Percentiles rank a stretch among this genome's conserved stretches.
Conservation (phyloP, 2,797 vertebrate species). For the Malacoctenus gilli region DNA sequence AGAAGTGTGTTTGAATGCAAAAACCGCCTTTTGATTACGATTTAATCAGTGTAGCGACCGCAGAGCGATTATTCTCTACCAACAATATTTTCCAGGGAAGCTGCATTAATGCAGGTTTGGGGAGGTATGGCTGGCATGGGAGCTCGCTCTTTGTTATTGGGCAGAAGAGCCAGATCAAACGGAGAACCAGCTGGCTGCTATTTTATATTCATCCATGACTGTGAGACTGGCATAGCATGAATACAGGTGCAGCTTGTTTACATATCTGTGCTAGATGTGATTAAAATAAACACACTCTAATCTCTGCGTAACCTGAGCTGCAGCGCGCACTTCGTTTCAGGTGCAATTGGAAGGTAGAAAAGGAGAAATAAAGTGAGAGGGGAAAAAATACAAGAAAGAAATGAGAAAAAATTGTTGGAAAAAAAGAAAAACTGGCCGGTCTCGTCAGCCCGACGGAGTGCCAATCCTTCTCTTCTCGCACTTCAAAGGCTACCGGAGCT, state of each 20-base stretch:
- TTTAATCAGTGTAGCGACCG: constrained; percentile 30
- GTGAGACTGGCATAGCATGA: constrained; percentile 62
- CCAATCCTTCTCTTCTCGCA: constrained; percentile 63
- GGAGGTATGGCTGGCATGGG: constrained; percentile 44
- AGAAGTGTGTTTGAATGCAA: constrained; percentile 6
- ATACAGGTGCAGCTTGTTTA: constrained; percentile 77
- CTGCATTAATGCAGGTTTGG: constrained; percentile 51
- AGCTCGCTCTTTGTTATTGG: constrained; percentile 71
- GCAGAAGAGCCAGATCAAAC: constrained; percentile 72
- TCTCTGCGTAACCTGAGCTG: constrained; percentile 61
- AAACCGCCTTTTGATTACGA: constrained; percentile 16
- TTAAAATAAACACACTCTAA: constrained; percentile 64
- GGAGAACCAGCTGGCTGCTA: constrained; percentile 74
- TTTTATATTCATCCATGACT: constrained; percentile 72
- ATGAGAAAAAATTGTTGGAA: constrained; percentile 11
- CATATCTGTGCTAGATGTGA: constrained; percentile 65
- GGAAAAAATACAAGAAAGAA: constrained; percentile 15
- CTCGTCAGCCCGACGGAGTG: constrained; percentile 48
- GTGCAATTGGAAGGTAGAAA: constrained; percentile 15
- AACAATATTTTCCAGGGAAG: constrained; percentile 39
- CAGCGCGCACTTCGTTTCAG: constrained; percentile 15
- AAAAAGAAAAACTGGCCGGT: constrained; percentile 36
- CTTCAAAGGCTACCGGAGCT: constrained; percentile 75
- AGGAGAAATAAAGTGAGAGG: constrained; percentile 4
- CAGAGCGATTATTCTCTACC: constrained; percentile 38